Conservation (phyloP, 1,140 invertebrate species). For the Helicoverpa zea region DNA sequence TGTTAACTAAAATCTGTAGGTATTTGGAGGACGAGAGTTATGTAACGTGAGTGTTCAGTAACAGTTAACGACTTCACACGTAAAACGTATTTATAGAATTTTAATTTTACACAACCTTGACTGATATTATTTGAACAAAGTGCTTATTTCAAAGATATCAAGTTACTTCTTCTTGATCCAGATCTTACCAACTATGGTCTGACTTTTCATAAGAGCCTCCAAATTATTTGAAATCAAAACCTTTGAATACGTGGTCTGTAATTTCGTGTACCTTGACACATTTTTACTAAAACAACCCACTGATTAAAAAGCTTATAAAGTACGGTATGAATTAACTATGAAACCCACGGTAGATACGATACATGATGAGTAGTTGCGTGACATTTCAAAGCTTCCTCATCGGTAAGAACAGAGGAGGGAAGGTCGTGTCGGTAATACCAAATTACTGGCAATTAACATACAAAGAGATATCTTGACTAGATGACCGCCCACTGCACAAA, state of each 20-base stretch:
- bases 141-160: neutral
- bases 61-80: constrained; percentile 11
- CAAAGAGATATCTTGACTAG: constrained; percentile 60
- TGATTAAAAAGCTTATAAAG: too few relatives aligned
- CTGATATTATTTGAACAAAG: constrained; percentile 15
- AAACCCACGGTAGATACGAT: too few relatives aligned
- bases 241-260: too few relatives aligned
- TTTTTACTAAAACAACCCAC: too few relatives aligned
- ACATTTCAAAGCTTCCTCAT: constrained; percentile 30
- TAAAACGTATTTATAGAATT: constrained; percentile 5
- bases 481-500: constrained; percentile 56
- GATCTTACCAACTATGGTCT: too few relatives aligned
- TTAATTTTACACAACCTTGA: constrained; percentile 29
- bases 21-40: constrained; percentile 49
- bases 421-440: constrained; percentile 60
- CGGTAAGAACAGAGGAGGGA: constrained; percentile 18
- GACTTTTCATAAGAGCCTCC: too few relatives aligned
- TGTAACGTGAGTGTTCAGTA: constrained; percentile 19
- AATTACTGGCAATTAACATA: constrained; percentile 68
- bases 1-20: constrained; percentile 40
- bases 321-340: too few relatives aligned
- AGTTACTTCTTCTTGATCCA: neutral
- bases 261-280: too few relatives aligned
- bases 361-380: neutral
- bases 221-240: too few relatives aligned